phyloP scores from a whole-genome alignment of 1,140 invertebrate genomes.

The Cydia strobilella region DNA sequence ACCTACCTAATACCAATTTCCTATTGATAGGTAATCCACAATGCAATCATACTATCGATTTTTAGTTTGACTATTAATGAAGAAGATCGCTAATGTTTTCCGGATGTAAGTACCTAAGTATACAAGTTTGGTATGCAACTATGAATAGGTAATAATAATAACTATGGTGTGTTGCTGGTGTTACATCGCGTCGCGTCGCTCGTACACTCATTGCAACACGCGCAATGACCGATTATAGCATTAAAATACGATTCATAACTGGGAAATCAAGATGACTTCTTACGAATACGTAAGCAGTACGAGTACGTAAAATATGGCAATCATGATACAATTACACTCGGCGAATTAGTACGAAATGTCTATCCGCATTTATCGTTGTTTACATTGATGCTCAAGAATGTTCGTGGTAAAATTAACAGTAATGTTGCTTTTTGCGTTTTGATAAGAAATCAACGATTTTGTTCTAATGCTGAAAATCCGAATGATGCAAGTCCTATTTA shows the following conservation, averaged over 20 bases:
- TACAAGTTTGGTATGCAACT: conserved; percentile 11
- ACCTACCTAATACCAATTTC: background rate
- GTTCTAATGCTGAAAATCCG: background rate
- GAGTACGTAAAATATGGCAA: conserved; percentile 28
- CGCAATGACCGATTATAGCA: conserved; percentile 29
- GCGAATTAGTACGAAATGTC: conserved; percentile 16
- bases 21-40: background rate
- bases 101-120: background rate
- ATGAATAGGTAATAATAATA: conserved; percentile 19
- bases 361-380: background rate
- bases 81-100: conserved; percentile 17
- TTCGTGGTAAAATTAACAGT: background rate
- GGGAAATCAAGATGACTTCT: conserved; percentile 1
- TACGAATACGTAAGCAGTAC: conserved; percentile 13
- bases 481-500: background rate
- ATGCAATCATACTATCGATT: conserved; percentile 3
- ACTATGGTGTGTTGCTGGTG: background rate
- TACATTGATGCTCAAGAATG: background rate
- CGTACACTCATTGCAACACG: conserved; percentile 17
- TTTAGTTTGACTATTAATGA: background rate
- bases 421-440: no score
- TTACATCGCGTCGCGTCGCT: conserved; percentile 5
- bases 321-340: conserved; percentile 24
- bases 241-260: conserved; percentile 30
- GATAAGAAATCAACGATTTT: background rate